These are phyloP conservation scores for Melangyna quadrimaculata DNA, from an alignment of 2,888 invertebrate genomes.

Conservation along the genomic window DNA sequence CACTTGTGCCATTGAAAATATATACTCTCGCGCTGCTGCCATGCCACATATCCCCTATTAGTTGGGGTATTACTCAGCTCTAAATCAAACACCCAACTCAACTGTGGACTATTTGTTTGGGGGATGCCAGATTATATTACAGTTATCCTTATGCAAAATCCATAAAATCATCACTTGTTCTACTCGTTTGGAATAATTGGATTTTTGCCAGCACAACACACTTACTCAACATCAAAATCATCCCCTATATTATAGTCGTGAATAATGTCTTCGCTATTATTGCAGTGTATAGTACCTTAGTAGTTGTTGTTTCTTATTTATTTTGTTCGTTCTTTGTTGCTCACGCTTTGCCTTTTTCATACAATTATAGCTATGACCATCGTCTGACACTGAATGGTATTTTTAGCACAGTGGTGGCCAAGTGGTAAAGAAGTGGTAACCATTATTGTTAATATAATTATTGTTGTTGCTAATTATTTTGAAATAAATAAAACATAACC, in stretches of 20 bases:
- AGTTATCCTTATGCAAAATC: constrained; percentile 70
- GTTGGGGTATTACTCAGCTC: constrained; percentile 8
- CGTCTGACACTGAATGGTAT: constrained; percentile 24
- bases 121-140: constrained; percentile 53
- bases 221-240: constrained; percentile 60
- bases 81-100: not conserved
- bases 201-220: constrained; percentile 68
- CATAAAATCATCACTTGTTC: constrained; percentile 70
- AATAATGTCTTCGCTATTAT: not conserved
- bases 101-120: constrained; percentile 10
- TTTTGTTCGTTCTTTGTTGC: not conserved
- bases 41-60: not conserved
- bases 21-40: not conserved
- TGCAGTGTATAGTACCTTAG: not conserved
- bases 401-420: constrained; percentile 21
- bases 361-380: constrained; percentile 52
- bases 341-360: constrained; percentile 18
- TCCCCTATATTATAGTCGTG: constrained; percentile 13
- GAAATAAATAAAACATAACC: too few relatives aligned
- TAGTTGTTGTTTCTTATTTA: not conserved
- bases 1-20: constrained; percentile 17
- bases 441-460: not conserved
- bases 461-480: too few relatives aligned
- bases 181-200: constrained; percentile 70
- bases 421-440: not conserved